Base-by-base conservation (phyloP, 2,797 vertebrate genomes). In the Paramormyrops hopkinsi region DNA sequence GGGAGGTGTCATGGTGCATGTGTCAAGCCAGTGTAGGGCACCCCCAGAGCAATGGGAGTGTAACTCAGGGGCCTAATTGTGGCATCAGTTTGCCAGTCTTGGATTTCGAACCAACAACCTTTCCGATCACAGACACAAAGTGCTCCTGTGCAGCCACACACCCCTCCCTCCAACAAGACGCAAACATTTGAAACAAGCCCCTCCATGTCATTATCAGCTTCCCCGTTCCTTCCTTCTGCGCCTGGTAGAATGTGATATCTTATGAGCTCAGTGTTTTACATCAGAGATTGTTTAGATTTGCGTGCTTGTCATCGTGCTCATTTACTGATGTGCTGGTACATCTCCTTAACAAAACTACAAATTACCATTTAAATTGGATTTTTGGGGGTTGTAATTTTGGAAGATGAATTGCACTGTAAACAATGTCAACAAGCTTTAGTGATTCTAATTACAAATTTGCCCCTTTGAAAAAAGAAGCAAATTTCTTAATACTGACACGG, bases 321-420 rank as follows among this genome's bases (percentile, higher is more conserved):
- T 88, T 88, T 65, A 44, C 59, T 25, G 29, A 62, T 22, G 56
- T 17, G 33, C 33, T 59, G 33, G 29, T 12, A 88, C 87, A 22
- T 88, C 44, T 88, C 56, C 93, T 94, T 94, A 95, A 94, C 95
- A 93, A 94, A 95, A 95, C 94, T 94, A 94, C 93, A 93, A 95
- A 96, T 96, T 96, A 95, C 94, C 95, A 96, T 96, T 96, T 96
- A 95, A 96, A 96, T 96, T 92, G 95, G 95, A 96, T 95, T 95
- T 88, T 53, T 73, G 69, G 37, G 73, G 25, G 89, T 83, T 90
- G 79, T 94, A 93, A 94, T 92, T 92, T 92, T 92, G 92, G 94
- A 94, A 94, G 94, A 95, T 95, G 94, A 95, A 96, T 95, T 94
- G 94, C 94, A 95, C 92, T 93, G 94, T 95, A 96, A 95, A 96